These are phyloP conservation scores for Tillus elongatus DNA, from an alignment of 2,888 invertebrate species.

Conservation along the genomic window DNA sequence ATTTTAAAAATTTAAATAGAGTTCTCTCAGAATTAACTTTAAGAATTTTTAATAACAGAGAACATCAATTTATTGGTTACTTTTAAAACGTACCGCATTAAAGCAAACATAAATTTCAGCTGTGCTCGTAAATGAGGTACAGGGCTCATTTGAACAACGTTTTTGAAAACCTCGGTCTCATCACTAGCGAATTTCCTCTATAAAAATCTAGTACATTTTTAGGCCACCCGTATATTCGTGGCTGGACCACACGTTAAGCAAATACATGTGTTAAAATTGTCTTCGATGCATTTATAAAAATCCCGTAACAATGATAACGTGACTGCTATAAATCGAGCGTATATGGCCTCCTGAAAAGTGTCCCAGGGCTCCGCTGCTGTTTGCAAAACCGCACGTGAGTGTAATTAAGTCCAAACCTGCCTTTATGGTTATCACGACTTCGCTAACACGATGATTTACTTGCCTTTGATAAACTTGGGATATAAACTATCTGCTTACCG, in stretches of 20 bases:
- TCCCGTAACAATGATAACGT: conserved; percentile 34
- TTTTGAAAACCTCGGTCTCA: too few relatives aligned
- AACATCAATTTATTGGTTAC: too few relatives aligned
- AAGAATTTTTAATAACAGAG: too few relatives aligned
- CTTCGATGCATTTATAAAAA: conserved; percentile 23
- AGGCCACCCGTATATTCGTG: too few relatives aligned
- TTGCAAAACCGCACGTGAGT: conserved; percentile 39
- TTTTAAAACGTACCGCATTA: too few relatives aligned
- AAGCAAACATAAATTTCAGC: too few relatives aligned
- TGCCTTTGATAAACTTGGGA: conserved; percentile 38
- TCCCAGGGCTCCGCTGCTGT: conserved; percentile 23
- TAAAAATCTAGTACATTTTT: too few relatives aligned
- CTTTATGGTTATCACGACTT: conserved; percentile 40
- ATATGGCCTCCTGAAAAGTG: conserved; percentile 31
- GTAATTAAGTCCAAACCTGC: conserved; percentile 40
- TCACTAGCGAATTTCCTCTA: too few relatives aligned
- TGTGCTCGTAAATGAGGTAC: too few relatives aligned
- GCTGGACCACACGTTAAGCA: conserved; percentile 25
- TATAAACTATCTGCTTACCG: conserved; percentile 36
- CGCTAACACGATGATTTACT: conserved; percentile 37
- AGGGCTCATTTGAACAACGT: too few relatives aligned
- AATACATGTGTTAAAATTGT: conserved; percentile 29
- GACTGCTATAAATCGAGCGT: conserved; percentile 34
- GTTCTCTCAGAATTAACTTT: too few relatives aligned
- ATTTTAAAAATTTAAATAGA: too few relatives aligned